Conservation (phyloP, 2,888 invertebrate genomes). For the Melanostoma scalare region DNA sequence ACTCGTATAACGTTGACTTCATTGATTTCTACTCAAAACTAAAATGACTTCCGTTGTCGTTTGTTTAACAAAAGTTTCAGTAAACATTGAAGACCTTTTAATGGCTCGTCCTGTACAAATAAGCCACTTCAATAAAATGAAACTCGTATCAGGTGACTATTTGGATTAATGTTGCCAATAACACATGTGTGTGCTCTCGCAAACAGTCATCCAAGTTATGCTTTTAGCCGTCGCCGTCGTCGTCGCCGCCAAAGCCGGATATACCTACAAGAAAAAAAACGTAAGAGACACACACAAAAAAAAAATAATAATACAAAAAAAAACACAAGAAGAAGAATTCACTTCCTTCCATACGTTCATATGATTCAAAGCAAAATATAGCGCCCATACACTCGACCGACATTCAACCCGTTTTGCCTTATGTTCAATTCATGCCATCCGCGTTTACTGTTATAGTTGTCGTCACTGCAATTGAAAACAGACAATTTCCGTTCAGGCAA, state of each 20-base stretch:
- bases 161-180: slow-evolving; percentile 50
- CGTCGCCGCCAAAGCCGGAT: slow-evolving; percentile 25
- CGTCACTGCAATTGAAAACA: slow-evolving; percentile 65
- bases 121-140: slow-evolving; percentile 7
- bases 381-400: neutral
- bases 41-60: slow-evolving; percentile 32
- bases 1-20: slow-evolving; percentile 1
- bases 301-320: slow-evolving; percentile 19
- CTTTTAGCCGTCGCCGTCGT: neutral
- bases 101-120: slow-evolving; percentile 30
- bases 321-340: slow-evolving; percentile 17
- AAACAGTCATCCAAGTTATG: slow-evolving; percentile 32
- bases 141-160: slow-evolving; percentile 54
- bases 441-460: slow-evolving; percentile 34
- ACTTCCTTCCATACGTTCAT: slow-evolving; percentile 45
- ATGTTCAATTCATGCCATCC: slow-evolving; percentile 44
- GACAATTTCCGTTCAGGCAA: slow-evolving; percentile 70
- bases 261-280: too few species aligned
- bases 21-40: slow-evolving; percentile 3
- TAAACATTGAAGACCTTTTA: slow-evolving; percentile 15
- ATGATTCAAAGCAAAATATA: slow-evolving; percentile 23
- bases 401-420: slow-evolving; percentile 26
- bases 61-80: slow-evolving; percentile 27
- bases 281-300: neutral
- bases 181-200: slow-evolving; percentile 12